These are phyloP conservation scores for Lordiphosa collinella DNA, from an alignment of 1,140 invertebrate genomes.

Conservation along the genomic window DNA sequence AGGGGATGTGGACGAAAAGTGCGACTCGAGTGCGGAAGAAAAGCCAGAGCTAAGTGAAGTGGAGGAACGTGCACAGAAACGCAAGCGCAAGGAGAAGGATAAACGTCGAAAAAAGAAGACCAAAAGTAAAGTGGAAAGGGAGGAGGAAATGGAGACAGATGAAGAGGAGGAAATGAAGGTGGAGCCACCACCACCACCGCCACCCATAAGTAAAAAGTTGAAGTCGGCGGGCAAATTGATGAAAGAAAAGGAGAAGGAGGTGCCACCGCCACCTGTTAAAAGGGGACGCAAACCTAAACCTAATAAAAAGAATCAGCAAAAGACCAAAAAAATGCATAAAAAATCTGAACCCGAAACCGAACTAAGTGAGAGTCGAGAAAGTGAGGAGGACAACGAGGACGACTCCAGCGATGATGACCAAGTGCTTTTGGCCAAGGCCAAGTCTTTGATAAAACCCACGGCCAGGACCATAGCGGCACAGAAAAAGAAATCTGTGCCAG, in stretches of 20 bases:
- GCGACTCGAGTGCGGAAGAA: slow-evolving; percentile 20
- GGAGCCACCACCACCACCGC: slow-evolving; percentile 48
- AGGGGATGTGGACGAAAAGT: slow-evolving; percentile 34
- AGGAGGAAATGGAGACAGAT: slow-evolving; percentile 34
- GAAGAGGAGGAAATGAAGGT: slow-evolving; percentile 40
- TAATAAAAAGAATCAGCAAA: slow-evolving; percentile 53
- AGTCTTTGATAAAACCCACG: slow-evolving; percentile 45
- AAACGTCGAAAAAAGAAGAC: slow-evolving; percentile 79
- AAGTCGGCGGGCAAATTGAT: slow-evolving; percentile 39
- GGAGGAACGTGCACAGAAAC: slow-evolving; percentile 57
- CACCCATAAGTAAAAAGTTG: slow-evolving; percentile 35
- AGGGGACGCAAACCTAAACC: slow-evolving; percentile 44
- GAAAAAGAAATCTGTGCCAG: slow-evolving; percentile 58
- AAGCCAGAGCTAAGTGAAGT: slow-evolving; percentile 38
- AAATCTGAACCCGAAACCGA: slow-evolving; percentile 48
- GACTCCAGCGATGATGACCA: slow-evolving; percentile 58
- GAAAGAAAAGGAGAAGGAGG: slow-evolving; percentile 56
- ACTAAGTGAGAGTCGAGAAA: slow-evolving; percentile 20
- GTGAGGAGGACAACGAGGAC: not conserved
- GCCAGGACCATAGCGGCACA: slow-evolving; percentile 62
- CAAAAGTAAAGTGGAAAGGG: slow-evolving; percentile 70
- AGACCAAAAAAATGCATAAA: slow-evolving; percentile 58
- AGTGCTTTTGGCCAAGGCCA: slow-evolving; percentile 42
- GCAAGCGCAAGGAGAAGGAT: slow-evolving; percentile 77
- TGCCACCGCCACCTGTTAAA: slow-evolving; percentile 17